phyloP scores from a whole-genome alignment of 2,888 invertebrate genomes.

The Epirrita christyi region DNA sequence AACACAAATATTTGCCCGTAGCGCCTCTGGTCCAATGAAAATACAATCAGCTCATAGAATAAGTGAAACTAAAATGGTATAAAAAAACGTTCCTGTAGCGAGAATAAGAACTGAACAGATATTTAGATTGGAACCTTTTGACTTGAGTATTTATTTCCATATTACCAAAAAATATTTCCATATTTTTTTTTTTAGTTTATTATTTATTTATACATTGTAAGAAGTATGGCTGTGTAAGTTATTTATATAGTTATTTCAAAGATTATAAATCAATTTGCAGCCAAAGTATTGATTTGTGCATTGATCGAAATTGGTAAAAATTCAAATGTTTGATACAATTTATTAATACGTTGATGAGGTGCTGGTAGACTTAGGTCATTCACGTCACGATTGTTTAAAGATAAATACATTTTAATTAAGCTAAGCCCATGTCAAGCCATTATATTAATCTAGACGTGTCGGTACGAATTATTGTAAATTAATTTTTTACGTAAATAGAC shows the following conservation, averaged over 20 bases:
- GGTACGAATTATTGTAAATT: constrained; percentile 60
- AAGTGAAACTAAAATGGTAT: constrained; percentile 41
- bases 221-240: constrained; percentile 82
- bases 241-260: constrained; percentile 66
- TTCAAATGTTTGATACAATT: constrained; percentile 44
- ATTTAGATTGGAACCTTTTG: constrained; percentile 51
- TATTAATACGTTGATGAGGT: constrained; percentile 65
- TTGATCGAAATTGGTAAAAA: constrained; percentile 26
- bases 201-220: constrained; percentile 73
- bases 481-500: constrained; percentile 67
- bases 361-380: constrained; percentile 67
- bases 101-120: constrained; percentile 45
- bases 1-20: constrained; percentile 22
- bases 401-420: constrained; percentile 41
- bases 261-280: constrained; percentile 37
- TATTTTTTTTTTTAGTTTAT: constrained; percentile 63
- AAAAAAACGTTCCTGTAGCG: constrained; percentile 58
- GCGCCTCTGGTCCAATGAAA: constrained; percentile 34
- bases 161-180: constrained; percentile 74
- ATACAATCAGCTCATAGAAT: constrained; percentile 42
- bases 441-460: constrained; percentile 51
- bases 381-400: constrained; percentile 42
- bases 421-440: constrained; percentile 49
- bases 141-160: constrained; percentile 67
- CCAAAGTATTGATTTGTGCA: constrained; percentile 20